Base-by-base conservation (phyloP, 2,888 invertebrate species). In the Miltochrista miniata region DNA sequence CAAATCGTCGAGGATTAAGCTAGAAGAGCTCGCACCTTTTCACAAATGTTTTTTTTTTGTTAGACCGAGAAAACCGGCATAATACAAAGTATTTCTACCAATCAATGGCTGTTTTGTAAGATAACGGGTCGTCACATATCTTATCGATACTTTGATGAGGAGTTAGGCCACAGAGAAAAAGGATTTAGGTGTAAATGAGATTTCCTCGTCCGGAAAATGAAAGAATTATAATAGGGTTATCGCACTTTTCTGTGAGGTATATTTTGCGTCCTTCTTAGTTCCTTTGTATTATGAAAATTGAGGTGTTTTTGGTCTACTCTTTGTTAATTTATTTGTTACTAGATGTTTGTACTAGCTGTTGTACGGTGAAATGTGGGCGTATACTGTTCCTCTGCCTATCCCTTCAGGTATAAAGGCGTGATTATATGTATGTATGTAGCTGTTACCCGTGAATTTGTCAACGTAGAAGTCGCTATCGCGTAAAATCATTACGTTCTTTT, bases 1-100 rank as follows among this genome's bases (percentile, higher is more conserved):
- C 85, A 89, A 90, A 90, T 90, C 86, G 88, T 85, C 85, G 78
- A 70, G 87, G 89, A 90, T 90, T 90, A 90, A 82, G 83, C 75
- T 74, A 75, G 69, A 76, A 83, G 77, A 81, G 83, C 84, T 88
- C 82, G 79, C 87, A 89, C 87, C 87, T 89, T 89, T 82, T 79
- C 81, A 74, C 78, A 81, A 85, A 85, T 86, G 83, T 86, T 86
- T 87, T 78, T 86, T 78, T 86, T 85, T 83, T 83, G 81, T 80
- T 87, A 79, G 86, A 78, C 77, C 71, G 78, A 72, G 74, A 81
- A 82, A 84, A 82, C 72, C 72, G 77, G 68, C 71, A 76, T 85
- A 78, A 85, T 85, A 86, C 82, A 83, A 84, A 86, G 76, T 82
- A 76, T 80, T 69, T 67, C 59, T 64, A 61, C 62, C 72, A 79